Percentiles rank a stretch among this genome's conserved stretches.
Evolutionary conservation across 2,888 invertebrate species (phyloP).

Genomic region (Tetragnatha montana): DNA sequence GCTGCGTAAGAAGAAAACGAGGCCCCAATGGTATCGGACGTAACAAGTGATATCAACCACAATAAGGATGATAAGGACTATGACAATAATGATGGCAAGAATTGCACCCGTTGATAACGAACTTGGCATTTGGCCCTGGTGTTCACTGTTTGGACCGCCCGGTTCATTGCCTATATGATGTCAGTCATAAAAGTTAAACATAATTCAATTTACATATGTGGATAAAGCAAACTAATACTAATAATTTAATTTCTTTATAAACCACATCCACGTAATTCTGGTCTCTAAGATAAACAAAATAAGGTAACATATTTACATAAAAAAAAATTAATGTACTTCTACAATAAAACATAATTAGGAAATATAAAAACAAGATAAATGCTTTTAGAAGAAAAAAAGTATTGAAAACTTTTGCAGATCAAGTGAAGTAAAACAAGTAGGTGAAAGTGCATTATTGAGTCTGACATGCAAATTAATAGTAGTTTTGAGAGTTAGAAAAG

Average conservation of each 20-base stretch:
- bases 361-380: not conserved
- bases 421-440: not conserved
- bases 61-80: conserved; percentile 84
- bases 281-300: conserved; percentile 14
- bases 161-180: conserved; percentile 59
- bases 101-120: conserved; percentile 79
- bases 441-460: conserved; percentile 32
- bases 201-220: conserved; percentile 18
- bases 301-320: not conserved
- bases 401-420: not conserved
- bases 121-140: no score
- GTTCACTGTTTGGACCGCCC: no score
- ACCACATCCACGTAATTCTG: conserved; percentile 57
- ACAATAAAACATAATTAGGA: conserved; percentile 5
- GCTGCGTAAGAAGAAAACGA: conserved; percentile 74
- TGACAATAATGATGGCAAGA: conserved; percentile 88
- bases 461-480: conserved; percentile 29
- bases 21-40: conserved; percentile 79
- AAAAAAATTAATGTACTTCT: not conserved
- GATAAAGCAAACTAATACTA: not conserved
- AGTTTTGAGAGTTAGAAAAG: conserved; percentile 24
- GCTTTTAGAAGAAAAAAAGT: not conserved
- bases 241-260: not conserved
- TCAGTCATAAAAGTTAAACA: conserved; percentile 20
- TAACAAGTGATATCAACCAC: conserved; percentile 89